Evolutionary conservation across 1,140 invertebrate genomes (phyloP).

Genomic region (Conopomorpha cramerella): DNA sequence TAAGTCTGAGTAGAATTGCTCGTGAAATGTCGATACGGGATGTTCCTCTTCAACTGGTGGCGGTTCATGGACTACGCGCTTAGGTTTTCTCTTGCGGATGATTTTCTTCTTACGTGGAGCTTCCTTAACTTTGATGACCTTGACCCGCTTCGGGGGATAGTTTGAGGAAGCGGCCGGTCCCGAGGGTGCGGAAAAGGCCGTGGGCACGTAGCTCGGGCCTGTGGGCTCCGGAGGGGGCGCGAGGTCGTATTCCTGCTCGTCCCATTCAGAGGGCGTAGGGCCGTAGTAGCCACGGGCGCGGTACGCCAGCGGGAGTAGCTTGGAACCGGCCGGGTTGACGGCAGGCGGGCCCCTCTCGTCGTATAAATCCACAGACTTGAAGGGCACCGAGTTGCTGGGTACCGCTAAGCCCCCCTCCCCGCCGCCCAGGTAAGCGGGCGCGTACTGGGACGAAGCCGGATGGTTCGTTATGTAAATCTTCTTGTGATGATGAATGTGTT

Average conservation of each 20-base stretch:
- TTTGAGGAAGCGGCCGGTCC: slow-evolving; percentile 9
- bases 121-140: slow-evolving; percentile 44
- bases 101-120: slow-evolving; percentile 29
- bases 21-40: slow-evolving; percentile 41
- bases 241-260: slow-evolving; percentile 37
- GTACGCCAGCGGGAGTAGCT: slow-evolving; percentile 45
- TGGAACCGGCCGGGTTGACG: slow-evolving; percentile 23
- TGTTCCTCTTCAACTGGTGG: slow-evolving; percentile 30
- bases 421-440: slow-evolving; percentile 39
- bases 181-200: slow-evolving; percentile 16
- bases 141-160: slow-evolving; percentile 32
- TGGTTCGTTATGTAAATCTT: slow-evolving; percentile 59
- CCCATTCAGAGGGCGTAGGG: slow-evolving; percentile 31
- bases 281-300: slow-evolving; percentile 52
- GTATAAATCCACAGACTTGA: slow-evolving; percentile 31
- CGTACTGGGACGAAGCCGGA: slow-evolving; percentile 42
- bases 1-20: slow-evolving; percentile 53
- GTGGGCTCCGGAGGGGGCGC: slow-evolving; percentile 15
- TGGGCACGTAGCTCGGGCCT: slow-evolving; percentile 15
- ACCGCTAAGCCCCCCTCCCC: slow-evolving; percentile 36
- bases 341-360: slow-evolving; percentile 25
- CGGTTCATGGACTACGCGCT: slow-evolving; percentile 20
- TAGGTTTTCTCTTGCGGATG: slow-evolving; percentile 33
- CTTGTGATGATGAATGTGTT: slow-evolving; percentile 59
- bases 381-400: slow-evolving; percentile 26